These are phyloP conservation scores for Trematocara marginatum DNA, from an alignment of 2,113 vertebrate species.

Conservation along the genomic window DNA sequence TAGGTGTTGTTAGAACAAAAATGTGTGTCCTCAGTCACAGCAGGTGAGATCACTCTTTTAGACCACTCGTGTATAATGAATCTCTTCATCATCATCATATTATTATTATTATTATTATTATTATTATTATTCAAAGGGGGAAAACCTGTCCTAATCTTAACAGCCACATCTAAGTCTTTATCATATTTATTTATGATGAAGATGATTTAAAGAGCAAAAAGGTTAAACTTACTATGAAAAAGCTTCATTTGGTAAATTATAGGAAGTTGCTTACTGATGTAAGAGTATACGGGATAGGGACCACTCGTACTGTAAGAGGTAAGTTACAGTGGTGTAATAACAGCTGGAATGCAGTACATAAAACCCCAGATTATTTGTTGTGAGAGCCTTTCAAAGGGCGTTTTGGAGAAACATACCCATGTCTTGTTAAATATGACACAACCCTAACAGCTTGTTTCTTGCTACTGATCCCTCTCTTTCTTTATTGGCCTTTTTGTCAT, in stretches of 20 bases:
- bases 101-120: background rate
- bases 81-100: background rate
- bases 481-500: background rate
- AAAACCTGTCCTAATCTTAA: background rate
- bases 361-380: background rate
- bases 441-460: constrained; percentile 49
- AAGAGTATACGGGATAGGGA: background rate
- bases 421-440: background rate
- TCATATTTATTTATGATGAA: background rate
- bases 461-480: constrained; percentile 41
- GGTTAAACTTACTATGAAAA: background rate
- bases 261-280: background rate
- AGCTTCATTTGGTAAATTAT: background rate
- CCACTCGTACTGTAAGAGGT: background rate
- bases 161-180: background rate
- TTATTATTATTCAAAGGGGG: background rate
- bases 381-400: background rate
- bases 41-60: background rate
- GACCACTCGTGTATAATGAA: background rate
- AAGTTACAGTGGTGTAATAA: background rate
- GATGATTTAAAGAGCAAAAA: background rate
- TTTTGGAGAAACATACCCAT: background rate
- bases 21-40: background rate
- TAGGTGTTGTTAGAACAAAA: background rate
- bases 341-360: background rate